Evolutionary conservation across 37 sponge, comb jelly and placozoan species (phyloP), one percentile per base, ranked within the genome.

Genomic region (Diacarnus erythraeanus): DNA sequence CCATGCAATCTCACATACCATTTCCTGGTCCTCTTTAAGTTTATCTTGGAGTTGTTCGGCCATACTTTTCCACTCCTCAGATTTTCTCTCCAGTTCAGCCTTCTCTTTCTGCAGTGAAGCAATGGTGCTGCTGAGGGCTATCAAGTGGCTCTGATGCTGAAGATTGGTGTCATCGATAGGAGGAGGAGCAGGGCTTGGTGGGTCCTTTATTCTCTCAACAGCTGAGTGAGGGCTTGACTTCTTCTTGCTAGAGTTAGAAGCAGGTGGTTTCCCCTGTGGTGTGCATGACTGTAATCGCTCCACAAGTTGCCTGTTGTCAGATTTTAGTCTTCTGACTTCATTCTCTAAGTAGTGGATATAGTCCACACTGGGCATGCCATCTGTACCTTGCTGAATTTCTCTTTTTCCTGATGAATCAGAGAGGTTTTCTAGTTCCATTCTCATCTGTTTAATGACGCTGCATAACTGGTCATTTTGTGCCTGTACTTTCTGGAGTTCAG

Each of bases 31-130:
- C 2, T 22, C 54, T 6, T 33, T 73, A 10, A 79, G 38, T 20
- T 41, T 29, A 0, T 18, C 39, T 65, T 79, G 57, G 20, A 86
- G 86, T 26, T 74, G 39, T 25, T 64, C 42, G 37, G 61, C 75
- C 15, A 23, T 31, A 15, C 41, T 41, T 47, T 51, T 80, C 76
- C 74, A 47, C 59, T 76, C 70, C 42, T 39, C 63, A 36, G 44
- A 1, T 8, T 66, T 63, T 54, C 54, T 26, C 31, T 87, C 88
- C 69, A 75, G 35, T 0, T 61, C 70, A 22, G 27, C 25, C 64
- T 87, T 87, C 64, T 87, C 88, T 42, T 60, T 80, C 82, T 87
- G 88, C 22, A 87, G 72, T 20, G 64, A 33, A 0, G 77, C 88
- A 35, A 87, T 76, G 44, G 77, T 68, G 76, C 77, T 71, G 41